phyloP scores from a whole-genome alignment of 2,888 invertebrate species.

The Drosophila anceps region DNA sequence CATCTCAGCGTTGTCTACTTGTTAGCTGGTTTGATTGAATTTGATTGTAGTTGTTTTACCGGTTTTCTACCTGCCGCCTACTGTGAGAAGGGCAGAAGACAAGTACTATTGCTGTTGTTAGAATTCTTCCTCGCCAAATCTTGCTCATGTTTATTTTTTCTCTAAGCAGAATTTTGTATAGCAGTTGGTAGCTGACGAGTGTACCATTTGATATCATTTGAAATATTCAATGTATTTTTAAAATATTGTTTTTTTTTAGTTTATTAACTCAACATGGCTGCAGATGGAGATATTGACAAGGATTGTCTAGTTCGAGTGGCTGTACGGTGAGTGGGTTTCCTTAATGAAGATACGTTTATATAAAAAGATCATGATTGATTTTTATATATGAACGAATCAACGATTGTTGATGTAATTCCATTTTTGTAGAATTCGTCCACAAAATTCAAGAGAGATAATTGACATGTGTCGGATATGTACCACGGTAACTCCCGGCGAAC shows the following conservation, averaged over 20 bases:
- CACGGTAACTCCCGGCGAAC: constrained; percentile 94
- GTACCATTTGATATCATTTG: background rate
- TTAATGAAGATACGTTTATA: background rate
- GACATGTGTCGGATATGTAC: constrained; percentile 98
- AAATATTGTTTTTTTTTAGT: constrained; percentile 7
- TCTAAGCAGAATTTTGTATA: background rate
- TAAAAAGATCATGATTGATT: background rate
- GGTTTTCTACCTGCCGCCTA: background rate
- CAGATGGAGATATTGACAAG: constrained; percentile 84
- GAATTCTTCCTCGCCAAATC: background rate
- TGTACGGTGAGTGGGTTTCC: constrained; percentile 87
- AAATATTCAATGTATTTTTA: background rate
- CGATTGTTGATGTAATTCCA: background rate
- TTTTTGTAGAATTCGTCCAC: constrained; percentile 94
- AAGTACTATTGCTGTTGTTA: background rate
- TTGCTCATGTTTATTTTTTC: background rate
- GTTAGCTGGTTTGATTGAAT: background rate
- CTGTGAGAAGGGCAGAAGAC: background rate
- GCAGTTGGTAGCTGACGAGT: background rate
- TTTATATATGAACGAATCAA: background rate
- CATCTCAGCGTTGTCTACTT: background rate
- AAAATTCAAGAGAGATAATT: constrained; percentile 95
- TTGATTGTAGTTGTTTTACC: background rate
- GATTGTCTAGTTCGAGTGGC: constrained; percentile 89
- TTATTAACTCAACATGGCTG: constrained; percentile 34